Percentiles rank a stretch among this genome's conserved stretches.
Evolutionary conservation across 64 coral and sea anemone species (phyloP).

Genomic region (Montipora capricornis): DNA sequence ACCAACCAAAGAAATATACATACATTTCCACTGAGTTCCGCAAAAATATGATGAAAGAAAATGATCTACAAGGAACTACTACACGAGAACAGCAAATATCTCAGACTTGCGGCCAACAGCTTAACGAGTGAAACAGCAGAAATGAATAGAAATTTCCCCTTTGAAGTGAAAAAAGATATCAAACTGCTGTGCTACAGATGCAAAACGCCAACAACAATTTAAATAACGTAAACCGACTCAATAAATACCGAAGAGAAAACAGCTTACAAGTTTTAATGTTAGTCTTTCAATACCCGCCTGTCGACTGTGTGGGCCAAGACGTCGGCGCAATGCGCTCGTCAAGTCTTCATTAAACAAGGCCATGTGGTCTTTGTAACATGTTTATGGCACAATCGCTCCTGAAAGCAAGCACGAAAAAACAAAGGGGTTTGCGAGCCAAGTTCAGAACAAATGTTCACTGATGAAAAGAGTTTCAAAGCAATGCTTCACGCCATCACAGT

Average conservation of each 20-base stretch:
- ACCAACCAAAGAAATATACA: background rate
- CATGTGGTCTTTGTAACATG: background rate
- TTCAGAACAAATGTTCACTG: background rate
- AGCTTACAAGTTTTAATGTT: background rate
- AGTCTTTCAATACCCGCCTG: background rate
- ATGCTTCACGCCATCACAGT: background rate
- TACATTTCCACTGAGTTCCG: background rate
- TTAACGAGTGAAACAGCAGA: no score
- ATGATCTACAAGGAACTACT: background rate
- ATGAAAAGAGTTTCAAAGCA: background rate
- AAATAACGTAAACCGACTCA: background rate
- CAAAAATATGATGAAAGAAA: background rate
- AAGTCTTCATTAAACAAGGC: background rate
- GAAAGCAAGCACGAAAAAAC: background rate
- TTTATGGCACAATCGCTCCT: background rate
- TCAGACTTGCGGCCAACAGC: no score
- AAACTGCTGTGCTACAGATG: background rate
- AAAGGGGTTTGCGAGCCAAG: background rate
- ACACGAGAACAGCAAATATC: background rate
- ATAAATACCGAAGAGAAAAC: slow-evolving; percentile 3
- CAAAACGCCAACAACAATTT: background rate
- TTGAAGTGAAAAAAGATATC: background rate
- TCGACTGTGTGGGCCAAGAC: background rate
- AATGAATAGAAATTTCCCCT: background rate
- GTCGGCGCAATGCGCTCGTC: background rate